A percentile compares a stretch with the other conserved stretches of the same genome.
Conservation (phyloP, 2,797 vertebrate genomes). For the Neosalanx taihuensis region DNA sequence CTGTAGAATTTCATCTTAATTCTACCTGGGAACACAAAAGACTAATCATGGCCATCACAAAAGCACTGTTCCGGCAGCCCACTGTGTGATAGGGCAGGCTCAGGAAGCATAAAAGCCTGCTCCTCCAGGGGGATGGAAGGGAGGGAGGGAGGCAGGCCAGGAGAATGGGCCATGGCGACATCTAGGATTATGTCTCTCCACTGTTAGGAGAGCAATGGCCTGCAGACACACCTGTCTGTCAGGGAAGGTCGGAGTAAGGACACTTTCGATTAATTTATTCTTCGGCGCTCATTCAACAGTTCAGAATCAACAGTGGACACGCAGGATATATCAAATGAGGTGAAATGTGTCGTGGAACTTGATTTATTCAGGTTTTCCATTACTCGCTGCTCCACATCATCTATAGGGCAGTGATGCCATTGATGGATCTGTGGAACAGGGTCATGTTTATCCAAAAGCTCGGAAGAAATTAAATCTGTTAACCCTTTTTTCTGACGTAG, state of each 20-base stretch:
- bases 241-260: constrained; percentile 57
- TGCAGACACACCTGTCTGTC: constrained; percentile 64
- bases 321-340: constrained; percentile 18
- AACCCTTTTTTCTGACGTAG: constrained; percentile 27
- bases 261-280: constrained; percentile 2
- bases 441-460: constrained; percentile 27
- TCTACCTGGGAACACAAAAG: constrained; percentile 79
- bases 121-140: constrained; percentile 59
- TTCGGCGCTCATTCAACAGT: constrained; percentile 8
- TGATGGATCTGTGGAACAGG: constrained; percentile 22
- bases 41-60: constrained; percentile 79
- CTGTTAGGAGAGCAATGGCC: constrained; percentile 36
- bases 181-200: constrained; percentile 48
- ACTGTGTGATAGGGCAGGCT: constrained; percentile 66
- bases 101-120: constrained; percentile 58
- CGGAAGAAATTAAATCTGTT: constrained; percentile 17
- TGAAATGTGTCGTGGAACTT: constrained; percentile 23
- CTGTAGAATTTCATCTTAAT: constrained; percentile 79
- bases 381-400: constrained; percentile 34
- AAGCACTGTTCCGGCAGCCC: constrained; percentile 61
- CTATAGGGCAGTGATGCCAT: constrained; percentile 25
- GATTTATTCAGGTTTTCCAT: constrained; percentile 43
- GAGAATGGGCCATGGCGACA: constrained; percentile 47
- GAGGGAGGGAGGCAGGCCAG: constrained; percentile 53
- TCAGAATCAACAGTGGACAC: constrained; percentile 29